Percentiles rank a stretch among this genome's conserved stretches.
Conservation (phyloP, 1,140 invertebrate species). For the Onthophagus taurus region DNA sequence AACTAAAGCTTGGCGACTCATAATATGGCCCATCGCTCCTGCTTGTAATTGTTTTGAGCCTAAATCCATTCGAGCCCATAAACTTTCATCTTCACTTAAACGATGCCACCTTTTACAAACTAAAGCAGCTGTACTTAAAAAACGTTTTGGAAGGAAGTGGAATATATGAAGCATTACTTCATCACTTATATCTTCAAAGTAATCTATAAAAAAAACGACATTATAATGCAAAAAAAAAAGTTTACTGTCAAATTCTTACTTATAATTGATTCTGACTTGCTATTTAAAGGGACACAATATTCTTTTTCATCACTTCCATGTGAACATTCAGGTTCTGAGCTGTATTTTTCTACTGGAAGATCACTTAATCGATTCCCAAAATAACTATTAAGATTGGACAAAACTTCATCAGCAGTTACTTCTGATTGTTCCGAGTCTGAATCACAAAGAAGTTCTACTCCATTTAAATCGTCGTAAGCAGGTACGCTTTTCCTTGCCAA, state of each 20-base stretch:
- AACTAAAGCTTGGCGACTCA: conserved; percentile 62
- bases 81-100: conserved; percentile 66
- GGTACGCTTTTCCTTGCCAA: conserved; percentile 9
- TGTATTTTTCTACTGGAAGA: too few relatives aligned
- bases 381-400: too few relatives aligned
- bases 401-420: too few relatives aligned
- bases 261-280: not conserved
- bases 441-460: conserved; percentile 11
- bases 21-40: conserved; percentile 57
- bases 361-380: too few relatives aligned
- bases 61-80: conserved; percentile 78
- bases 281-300: not conserved
- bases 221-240: not conserved
- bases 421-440: conserved; percentile 14
- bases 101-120: conserved; percentile 61
- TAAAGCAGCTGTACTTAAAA: conserved; percentile 56
- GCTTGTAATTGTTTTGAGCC: conserved; percentile 55
- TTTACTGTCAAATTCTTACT: not conserved
- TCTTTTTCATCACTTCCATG: conserved; percentile 5
- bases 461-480: conserved; percentile 17
- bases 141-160: conserved; percentile 68
- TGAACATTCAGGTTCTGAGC: too few relatives aligned
- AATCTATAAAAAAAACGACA: conserved; percentile 2
- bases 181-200: conserved; percentile 60
- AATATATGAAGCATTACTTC: conserved; percentile 78